Evolutionary conservation across 2,113 vertebrate species (phyloP), one percentile per base, ranked within the genome.

Genomic region (Tympanuchus pallidicinctus): DNA sequence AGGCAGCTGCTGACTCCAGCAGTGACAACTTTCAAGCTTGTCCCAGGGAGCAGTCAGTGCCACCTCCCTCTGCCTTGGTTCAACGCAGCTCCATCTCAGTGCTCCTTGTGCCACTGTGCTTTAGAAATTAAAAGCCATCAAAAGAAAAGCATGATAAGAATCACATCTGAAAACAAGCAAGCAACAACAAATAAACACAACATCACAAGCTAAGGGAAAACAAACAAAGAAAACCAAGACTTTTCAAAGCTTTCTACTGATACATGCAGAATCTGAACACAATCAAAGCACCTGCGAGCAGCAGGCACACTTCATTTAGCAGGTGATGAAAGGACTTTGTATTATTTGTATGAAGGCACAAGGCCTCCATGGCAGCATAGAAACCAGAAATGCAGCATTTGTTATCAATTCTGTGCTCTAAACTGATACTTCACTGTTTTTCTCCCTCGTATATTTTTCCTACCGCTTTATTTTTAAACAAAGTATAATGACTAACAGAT

Each of bases 401-500:
- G 89, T 87, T 94, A 95, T 79, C 86, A 93, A 75, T 94, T 93
- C 92, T 28, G 45, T 36, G 30, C 59, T 82, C 45, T 78, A 61
- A 81, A 90, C 82, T 4, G 0, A 32, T 77, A 90, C 63, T 24
- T 93, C 48, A 17, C 77, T 89, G 83, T n/a, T 93, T 75, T 92
- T 72, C 70, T 82, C 63, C 81, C 63, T 84, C 59, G 61, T 40
- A 3, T 57, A 54, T 88, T 82, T 86, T 91, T 93, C 70, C 88
- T 86, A 70, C 77, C 40, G 59, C 30, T 66, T 94, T 95, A 80
- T 81, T 94, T 95, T 86, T 72, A 89, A 93, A 72, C 34, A 79
- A 89, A 48, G 52, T 66, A 36, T 76, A 95, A 96, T 80, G 82
- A 66, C 60, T 87, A 96, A 82, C 94, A 96, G 95, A 96, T 96